phyloP scores from a whole-genome alignment of 2,113 vertebrate genomes.

The Brachyhypopomus gauderio region DNA sequence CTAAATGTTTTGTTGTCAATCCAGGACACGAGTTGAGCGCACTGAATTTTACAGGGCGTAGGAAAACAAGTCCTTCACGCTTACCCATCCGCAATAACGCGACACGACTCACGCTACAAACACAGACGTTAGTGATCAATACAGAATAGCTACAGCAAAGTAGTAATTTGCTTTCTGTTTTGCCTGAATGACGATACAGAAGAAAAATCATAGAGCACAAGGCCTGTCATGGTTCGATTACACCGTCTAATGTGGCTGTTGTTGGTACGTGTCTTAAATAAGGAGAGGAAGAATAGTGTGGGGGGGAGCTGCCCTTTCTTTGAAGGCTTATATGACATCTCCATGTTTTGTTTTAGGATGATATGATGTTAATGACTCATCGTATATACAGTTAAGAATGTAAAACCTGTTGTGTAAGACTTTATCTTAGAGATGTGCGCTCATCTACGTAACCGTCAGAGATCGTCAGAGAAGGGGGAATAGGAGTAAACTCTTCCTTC shows the following conservation, averaged over 20 bases:
- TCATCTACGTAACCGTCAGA: too few relatives aligned
- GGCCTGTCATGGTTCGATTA: neutral
- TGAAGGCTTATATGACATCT: neutral
- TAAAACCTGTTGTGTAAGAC: too few relatives aligned
- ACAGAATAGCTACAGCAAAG: conserved; percentile 7
- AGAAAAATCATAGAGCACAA: neutral
- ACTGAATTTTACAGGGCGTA: neutral
- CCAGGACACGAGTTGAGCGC: conserved; percentile 11
- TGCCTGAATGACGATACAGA: neutral
- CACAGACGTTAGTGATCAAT: conserved; percentile 39
- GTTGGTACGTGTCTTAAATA: neutral
- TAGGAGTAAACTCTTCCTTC: too few relatives aligned
- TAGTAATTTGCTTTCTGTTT: conserved; percentile 20
- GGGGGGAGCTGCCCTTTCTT: neutral
- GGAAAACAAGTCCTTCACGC: conserved; percentile 12
- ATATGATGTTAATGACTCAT: too few relatives aligned
- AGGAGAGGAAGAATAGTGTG: neutral
- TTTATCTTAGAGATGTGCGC: too few relatives aligned
- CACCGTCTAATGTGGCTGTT: neutral
- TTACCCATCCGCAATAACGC: conserved; percentile 17
- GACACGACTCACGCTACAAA: conserved; percentile 24
- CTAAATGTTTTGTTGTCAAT: conserved; percentile 31
- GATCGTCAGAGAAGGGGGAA: too few relatives aligned
- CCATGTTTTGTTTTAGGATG: neutral
- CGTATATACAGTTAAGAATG: too few relatives aligned